Conservation (phyloP, 2,113 vertebrate genomes). For the Pelecanoides urinatrix region DNA sequence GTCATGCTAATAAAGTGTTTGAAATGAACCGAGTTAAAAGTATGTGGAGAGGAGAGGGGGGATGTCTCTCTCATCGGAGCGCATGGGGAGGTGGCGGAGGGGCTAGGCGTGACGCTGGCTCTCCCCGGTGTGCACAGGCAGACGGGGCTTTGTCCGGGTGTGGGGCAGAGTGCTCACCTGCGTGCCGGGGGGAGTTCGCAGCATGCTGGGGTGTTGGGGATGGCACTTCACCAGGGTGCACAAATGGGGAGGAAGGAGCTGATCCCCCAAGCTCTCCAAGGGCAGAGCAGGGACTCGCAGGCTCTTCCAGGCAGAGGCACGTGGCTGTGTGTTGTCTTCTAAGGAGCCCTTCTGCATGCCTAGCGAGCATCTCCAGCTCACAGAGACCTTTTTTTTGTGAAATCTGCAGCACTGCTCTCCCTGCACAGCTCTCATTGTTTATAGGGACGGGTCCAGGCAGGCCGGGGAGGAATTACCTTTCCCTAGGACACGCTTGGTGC, state of each 20-base stretch:
- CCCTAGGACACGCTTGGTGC: constrained; percentile 60
- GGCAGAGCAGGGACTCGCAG: background rate
- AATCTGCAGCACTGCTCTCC: constrained; percentile 10
- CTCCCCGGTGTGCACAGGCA: background rate
- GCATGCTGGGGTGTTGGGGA: accelerated
- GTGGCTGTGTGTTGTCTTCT: background rate
- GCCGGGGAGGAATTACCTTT: constrained; percentile 64
- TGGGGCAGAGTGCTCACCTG: accelerated
- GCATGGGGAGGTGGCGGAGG: accelerated
- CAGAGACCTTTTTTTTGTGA: background rate
- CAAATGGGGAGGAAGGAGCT: background rate
- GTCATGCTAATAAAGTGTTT: constrained; percentile 47
- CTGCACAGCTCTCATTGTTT: constrained; percentile 1
- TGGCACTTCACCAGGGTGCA: background rate
- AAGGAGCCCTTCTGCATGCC: background rate
- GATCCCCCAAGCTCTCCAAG: background rate
- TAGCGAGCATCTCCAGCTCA: background rate
- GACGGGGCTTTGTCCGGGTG: background rate
- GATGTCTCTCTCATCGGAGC: background rate
- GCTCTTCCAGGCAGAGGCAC: background rate
- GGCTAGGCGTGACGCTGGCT: background rate
- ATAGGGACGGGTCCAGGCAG: constrained; percentile 54
- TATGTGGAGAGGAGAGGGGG: background rate
- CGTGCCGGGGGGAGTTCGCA: accelerated
- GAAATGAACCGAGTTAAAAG: background rate